Evolutionary conservation across 2,113 vertebrate species (phyloP).

Genomic region (Phrynocephalus versicolor): DNA sequence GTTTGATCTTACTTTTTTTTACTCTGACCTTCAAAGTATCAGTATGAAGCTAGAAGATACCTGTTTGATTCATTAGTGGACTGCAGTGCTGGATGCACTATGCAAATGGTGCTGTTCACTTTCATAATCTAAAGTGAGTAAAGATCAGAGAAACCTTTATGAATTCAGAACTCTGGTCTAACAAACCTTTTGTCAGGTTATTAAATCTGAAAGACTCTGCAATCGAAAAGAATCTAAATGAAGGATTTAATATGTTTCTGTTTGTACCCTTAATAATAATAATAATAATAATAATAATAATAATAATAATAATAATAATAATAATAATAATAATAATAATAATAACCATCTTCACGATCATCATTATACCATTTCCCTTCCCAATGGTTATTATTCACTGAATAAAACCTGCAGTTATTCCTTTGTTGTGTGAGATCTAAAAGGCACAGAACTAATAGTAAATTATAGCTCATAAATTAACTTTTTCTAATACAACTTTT

Average conservation of each 20-base stretch:
- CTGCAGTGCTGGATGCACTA: conserved; percentile 29
- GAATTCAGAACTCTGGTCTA: conserved; percentile 62
- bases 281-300: too few relatives aligned
- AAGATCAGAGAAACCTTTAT: conserved; percentile 57
- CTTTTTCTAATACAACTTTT: too few relatives aligned
- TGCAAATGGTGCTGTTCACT: conserved; percentile 47
- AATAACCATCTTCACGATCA: too few relatives aligned
- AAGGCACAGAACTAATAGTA: not conserved
- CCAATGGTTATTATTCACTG: not conserved
- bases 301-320: too few relatives aligned
- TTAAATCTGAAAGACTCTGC: conserved; percentile 62
- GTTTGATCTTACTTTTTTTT: too few relatives aligned
- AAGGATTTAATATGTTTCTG: conserved; percentile 52
- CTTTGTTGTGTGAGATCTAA: conserved; percentile 10
- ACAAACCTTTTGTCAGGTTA: conserved; percentile 57
- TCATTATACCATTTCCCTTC: not conserved
- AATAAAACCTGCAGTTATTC: conserved; percentile 3
- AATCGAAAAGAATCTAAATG: conserved; percentile 52
- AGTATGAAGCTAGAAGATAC: too few relatives aligned
- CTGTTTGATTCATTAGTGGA: too few relatives aligned
- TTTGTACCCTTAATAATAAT: too few relatives aligned
- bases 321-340: too few relatives aligned
- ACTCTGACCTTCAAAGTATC: too few relatives aligned
- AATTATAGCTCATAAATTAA: too few relatives aligned
- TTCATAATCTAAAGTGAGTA: conserved; percentile 41